Conservation (phyloP, 2,888 invertebrate species). For the Deroplatys truncata region DNA sequence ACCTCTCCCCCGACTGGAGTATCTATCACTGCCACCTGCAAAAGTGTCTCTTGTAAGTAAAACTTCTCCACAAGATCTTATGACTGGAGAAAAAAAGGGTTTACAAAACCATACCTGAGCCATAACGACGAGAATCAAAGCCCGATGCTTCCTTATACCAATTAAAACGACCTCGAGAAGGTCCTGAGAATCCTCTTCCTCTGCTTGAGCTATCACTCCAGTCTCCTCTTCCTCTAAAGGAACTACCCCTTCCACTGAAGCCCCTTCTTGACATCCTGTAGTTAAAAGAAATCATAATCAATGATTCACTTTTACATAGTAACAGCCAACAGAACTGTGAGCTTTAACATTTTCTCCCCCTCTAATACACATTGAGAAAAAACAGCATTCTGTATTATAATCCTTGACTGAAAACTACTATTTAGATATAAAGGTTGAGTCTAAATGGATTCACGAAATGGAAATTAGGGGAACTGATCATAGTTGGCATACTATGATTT, state of each 20-base stretch:
- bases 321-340: too few species aligned
- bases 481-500: too few species aligned
- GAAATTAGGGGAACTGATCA: too few species aligned
- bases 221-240: constrained; percentile 28
- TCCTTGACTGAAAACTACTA: too few species aligned
- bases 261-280: constrained; percentile 27
- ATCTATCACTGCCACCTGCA: constrained; percentile 26
- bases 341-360: too few species aligned
- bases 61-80: too few species aligned
- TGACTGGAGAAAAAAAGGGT: too few species aligned
- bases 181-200: constrained; percentile 24
- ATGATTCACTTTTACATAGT: too few species aligned
- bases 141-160: constrained; percentile 30
- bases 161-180: constrained; percentile 29
- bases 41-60: neutral
- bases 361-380: too few species aligned
- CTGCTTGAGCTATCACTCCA: constrained; percentile 20
- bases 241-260: constrained; percentile 28
- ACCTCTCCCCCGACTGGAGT: constrained; percentile 28
- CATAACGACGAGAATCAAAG: constrained; percentile 30
- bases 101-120: neutral
- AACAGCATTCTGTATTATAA: too few species aligned
- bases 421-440: too few species aligned
- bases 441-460: too few species aligned
- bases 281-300: neutral